Percentiles rank a stretch among this genome's conserved stretches.
Conservation (phyloP, 1,140 invertebrate genomes). For the Melitaea cinxia region DNA sequence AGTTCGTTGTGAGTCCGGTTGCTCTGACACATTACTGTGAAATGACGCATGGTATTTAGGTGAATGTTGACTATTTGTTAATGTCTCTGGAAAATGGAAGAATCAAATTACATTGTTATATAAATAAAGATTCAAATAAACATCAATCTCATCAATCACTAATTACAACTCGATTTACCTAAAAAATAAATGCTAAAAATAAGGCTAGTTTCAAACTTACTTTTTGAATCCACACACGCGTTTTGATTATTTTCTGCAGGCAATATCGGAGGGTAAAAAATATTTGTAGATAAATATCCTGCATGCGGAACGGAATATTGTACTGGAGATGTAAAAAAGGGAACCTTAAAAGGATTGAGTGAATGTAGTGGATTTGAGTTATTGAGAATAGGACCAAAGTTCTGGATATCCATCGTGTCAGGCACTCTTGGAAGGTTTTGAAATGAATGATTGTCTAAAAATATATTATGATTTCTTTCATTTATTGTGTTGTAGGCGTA, state of each 20-base stretch:
- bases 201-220: conserved; percentile 40
- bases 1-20: conserved; percentile 53
- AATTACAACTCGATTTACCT: no score
- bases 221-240: conserved; percentile 32
- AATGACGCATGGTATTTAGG: conserved; percentile 29
- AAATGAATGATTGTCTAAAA: conserved; percentile 51
- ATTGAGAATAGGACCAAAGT: conserved; percentile 49
- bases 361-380: conserved; percentile 48
- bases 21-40: conserved; percentile 37
- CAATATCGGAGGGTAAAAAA: conserved; percentile 64
- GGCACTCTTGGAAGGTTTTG: conserved; percentile 56
- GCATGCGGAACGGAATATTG: conserved; percentile 59
- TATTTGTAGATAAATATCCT: conserved; percentile 62
- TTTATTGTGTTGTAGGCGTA: conserved; percentile 78
- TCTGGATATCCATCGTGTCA: conserved; percentile 47
- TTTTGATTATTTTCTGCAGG: conserved; percentile 39
- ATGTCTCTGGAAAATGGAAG: conserved; percentile 35
- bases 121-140: not conserved
- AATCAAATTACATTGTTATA: conserved; percentile 4
- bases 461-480: conserved; percentile 59
- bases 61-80: conserved; percentile 25
- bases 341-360: conserved; percentile 65
- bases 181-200: conserved; percentile 10
- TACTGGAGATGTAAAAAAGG: conserved; percentile 57
- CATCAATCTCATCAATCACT: no score